Conservation (phyloP, 1,140 invertebrate species). For the Drosophila arizonae region DNA sequence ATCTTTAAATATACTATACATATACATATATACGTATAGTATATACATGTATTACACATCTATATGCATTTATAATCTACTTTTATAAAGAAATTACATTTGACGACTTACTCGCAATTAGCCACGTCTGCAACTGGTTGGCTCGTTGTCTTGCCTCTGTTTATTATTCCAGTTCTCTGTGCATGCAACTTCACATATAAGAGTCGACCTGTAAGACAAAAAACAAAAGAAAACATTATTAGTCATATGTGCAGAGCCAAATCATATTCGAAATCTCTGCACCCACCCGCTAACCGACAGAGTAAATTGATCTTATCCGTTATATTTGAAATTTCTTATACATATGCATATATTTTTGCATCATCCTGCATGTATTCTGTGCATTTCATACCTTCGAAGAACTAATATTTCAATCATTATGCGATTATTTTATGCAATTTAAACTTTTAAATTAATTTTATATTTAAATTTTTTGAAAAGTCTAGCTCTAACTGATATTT, state of each 20-base stretch:
- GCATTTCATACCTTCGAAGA: too few relatives aligned
- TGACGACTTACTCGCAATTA: slow-evolving; percentile 57
- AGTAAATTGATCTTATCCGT: too few relatives aligned
- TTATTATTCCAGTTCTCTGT: neutral
- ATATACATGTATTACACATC: slow-evolving; percentile 1
- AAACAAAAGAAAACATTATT: slow-evolving; percentile 8
- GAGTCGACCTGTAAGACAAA: slow-evolving; percentile 58
- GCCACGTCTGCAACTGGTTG: slow-evolving; percentile 39
- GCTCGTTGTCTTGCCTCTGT: slow-evolving; percentile 8
- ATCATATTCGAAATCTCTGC: neutral
- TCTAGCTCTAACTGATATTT: too few relatives aligned
- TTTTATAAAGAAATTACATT: slow-evolving; percentile 50
- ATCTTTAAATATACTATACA: slow-evolving; percentile 13
- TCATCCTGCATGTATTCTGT: too few relatives aligned
- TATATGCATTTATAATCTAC: slow-evolving; percentile 13
- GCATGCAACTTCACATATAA: too few relatives aligned
- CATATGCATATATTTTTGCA: too few relatives aligned
- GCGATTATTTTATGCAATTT: too few relatives aligned
- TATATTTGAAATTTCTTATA: too few relatives aligned
- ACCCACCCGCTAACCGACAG: too few relatives aligned
- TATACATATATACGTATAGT: slow-evolving; percentile 2
- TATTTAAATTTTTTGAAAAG: too few relatives aligned
- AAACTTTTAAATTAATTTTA: too few relatives aligned
- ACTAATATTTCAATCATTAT: too few relatives aligned
- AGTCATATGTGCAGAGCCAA: slow-evolving; percentile 11